phyloP scores from a whole-genome alignment of 2,113 vertebrate genomes.

The Cynocephalus volans region DNA sequence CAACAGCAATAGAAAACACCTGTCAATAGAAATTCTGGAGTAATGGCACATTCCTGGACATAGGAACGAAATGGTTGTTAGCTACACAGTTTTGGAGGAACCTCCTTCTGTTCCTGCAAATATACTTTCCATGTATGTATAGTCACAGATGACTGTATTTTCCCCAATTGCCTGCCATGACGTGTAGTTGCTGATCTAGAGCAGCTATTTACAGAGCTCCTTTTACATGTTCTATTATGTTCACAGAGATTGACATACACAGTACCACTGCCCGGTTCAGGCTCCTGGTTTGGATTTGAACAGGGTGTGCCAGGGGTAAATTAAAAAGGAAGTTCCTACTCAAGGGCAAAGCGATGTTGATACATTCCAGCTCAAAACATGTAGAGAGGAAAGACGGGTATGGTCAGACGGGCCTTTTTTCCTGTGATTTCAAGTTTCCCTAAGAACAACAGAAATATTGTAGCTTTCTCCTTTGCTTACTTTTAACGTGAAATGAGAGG shows the following conservation, averaged over 20 bases:
- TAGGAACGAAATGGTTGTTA: neutral
- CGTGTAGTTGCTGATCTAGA: neutral
- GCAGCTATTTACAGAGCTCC: slow-evolving; percentile 32
- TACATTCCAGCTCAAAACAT: slow-evolving; percentile 53
- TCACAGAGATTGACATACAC: slow-evolving; percentile 8
- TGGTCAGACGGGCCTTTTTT: slow-evolving; percentile 58
- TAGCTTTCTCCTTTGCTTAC: slow-evolving; percentile 66
- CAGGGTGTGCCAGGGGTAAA: neutral
- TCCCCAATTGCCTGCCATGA: neutral
- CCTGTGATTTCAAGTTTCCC: slow-evolving; percentile 56
- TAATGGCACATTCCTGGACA: neutral
- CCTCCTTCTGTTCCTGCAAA: neutral
- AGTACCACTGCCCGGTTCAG: neutral
- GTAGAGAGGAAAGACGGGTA: slow-evolving; percentile 62
- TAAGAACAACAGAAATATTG: slow-evolving; percentile 30
- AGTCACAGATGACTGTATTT: neutral
- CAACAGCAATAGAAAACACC: neutral
- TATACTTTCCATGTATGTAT: neutral
- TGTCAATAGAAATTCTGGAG: neutral
- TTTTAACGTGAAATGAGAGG: slow-evolving; percentile 73
- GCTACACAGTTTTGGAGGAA: neutral
- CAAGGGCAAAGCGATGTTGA: slow-evolving; percentile 60
- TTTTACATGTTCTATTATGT: slow-evolving; percentile 49
- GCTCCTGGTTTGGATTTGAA: slow-evolving; percentile 22
- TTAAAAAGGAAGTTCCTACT: slow-evolving; percentile 69